phyloP scores from a whole-genome alignment of 2,888 invertebrate genomes.

The Drosophila monieri region DNA sequence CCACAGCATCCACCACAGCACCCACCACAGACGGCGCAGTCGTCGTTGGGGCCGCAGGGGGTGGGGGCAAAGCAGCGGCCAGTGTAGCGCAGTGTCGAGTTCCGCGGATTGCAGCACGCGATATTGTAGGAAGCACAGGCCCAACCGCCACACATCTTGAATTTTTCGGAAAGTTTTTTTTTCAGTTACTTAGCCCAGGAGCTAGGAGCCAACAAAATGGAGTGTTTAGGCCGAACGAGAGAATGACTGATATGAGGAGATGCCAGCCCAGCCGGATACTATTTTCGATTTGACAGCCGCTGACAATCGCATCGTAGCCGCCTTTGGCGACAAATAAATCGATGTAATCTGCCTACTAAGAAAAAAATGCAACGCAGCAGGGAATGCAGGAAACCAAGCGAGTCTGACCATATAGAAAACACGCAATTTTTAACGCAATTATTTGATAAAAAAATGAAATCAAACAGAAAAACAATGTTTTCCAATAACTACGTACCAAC shows the following conservation, averaged over 20 bases:
- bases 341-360: constrained; percentile 4
- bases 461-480: no score
- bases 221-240: constrained; percentile 23
- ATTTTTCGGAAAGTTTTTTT: neutral
- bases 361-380: no score
- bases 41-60: constrained; percentile 57
- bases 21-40: constrained; percentile 41
- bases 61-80: constrained; percentile 65
- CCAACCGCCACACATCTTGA: constrained; percentile 69
- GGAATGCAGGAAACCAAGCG: no score
- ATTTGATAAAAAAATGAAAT: no score
- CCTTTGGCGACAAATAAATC: constrained; percentile 21
- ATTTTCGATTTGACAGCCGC: constrained; percentile 59
- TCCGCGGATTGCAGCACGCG: constrained; percentile 60
- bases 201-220: constrained; percentile 25
- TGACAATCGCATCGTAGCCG: constrained; percentile 59
- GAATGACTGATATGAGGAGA: constrained; percentile 28
- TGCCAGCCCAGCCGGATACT: neutral
- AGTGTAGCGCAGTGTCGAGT: constrained; percentile 61
- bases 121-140: constrained; percentile 61
- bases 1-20: constrained; percentile 43
- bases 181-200: constrained; percentile 8
- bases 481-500: no score
- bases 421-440: no score
- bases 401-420: no score